Evolutionary conservation across 2,888 invertebrate species (phyloP).

Genomic region (Cephus pulcher): DNA sequence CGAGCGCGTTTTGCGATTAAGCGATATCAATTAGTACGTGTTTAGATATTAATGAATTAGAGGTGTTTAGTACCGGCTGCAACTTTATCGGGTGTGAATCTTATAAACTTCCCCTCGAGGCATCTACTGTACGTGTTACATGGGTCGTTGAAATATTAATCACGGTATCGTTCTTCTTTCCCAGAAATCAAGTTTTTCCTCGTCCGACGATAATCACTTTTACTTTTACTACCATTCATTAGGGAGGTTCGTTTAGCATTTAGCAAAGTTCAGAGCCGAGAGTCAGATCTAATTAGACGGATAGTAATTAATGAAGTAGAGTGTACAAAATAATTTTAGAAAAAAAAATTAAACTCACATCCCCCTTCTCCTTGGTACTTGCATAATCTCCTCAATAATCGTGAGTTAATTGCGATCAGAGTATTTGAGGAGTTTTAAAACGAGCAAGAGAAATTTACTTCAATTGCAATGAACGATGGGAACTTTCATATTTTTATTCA

Average conservation of each 20-base stretch:
- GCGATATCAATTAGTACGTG: slow-evolving; percentile 43
- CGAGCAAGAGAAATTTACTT: background rate
- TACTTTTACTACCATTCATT: background rate
- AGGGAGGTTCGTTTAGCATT: background rate
- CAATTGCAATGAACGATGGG: background rate
- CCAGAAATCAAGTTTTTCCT: background rate
- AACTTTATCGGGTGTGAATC: slow-evolving; percentile 36
- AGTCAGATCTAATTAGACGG: background rate
- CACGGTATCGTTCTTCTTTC: background rate
- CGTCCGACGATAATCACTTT: background rate
- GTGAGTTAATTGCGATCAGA: background rate
- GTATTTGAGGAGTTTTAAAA: background rate
- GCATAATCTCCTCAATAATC: background rate
- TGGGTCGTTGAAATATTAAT: background rate
- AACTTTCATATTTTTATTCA: background rate
- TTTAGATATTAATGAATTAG: slow-evolving; percentile 45
- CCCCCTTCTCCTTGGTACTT: background rate
- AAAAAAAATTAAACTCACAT: background rate
- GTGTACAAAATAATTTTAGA: background rate
- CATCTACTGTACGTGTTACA: background rate
- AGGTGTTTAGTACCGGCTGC: slow-evolving; percentile 26
- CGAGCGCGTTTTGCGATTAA: slow-evolving; percentile 35
- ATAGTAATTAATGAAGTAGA: background rate
- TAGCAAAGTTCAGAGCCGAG: background rate
- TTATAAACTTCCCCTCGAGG: slow-evolving; percentile 13